These are phyloP conservation scores for Harpagoxenus sublaevis DNA, from an alignment of 2,888 invertebrate species.

Conservation along the genomic window DNA sequence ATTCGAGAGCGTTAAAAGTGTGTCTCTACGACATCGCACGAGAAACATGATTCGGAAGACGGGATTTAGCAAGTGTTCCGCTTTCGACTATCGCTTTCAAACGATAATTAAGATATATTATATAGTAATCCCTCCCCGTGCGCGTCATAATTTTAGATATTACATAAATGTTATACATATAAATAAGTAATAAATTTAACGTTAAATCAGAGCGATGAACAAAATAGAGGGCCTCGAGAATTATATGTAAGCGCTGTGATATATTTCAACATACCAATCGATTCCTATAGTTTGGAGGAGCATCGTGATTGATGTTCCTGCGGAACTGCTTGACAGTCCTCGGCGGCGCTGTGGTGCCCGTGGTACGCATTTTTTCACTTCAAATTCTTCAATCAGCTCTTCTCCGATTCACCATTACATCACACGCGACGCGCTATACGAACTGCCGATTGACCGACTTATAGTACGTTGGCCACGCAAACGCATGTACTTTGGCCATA, in stretches of 20 bases:
- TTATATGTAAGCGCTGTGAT: background rate
- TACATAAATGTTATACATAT: background rate
- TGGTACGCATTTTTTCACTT: constrained; percentile 73
- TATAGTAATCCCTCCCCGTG: background rate
- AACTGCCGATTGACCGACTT: background rate
- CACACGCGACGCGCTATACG: background rate
- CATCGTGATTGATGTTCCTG: constrained; percentile 62
- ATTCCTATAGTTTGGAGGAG: constrained; percentile 64
- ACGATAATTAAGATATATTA: background rate
- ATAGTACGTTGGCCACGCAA: background rate
- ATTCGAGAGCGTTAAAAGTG: background rate
- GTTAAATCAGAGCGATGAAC: background rate
- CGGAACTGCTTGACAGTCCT: constrained; percentile 75
- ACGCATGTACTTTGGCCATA: background rate
- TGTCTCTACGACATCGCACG: too few relatives aligned
- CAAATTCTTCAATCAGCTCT: constrained; percentile 21
- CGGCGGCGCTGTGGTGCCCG: constrained; percentile 74
- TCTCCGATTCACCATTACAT: constrained; percentile 21
- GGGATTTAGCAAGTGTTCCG: background rate
- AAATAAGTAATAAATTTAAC: background rate
- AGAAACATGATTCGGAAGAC: background rate
- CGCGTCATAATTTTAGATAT: background rate
- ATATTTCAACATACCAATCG: constrained; percentile 66
- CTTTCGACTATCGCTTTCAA: background rate
- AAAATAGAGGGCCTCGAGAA: background rate